phyloP scores from a whole-genome alignment of 2,797 vertebrate genomes.

The Florisuga fusca region DNA sequence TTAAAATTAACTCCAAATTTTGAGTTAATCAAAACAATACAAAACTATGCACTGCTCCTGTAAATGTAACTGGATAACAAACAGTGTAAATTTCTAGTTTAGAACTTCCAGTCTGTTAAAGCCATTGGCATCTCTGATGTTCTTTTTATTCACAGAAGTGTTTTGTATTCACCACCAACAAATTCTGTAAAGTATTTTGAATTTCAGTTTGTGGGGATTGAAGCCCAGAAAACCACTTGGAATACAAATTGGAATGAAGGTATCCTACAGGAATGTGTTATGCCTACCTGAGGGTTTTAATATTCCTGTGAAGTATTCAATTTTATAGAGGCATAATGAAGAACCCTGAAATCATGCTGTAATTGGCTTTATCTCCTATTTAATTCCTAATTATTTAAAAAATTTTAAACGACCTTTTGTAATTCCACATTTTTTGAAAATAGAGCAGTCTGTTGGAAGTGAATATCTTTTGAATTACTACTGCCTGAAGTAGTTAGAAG shows the following conservation, averaged over 20 bases:
- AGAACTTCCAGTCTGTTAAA: background rate
- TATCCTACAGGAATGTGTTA: background rate
- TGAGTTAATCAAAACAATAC: background rate
- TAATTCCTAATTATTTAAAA: background rate
- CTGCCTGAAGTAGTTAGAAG: background rate
- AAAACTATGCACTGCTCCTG: background rate
- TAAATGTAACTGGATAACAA: background rate
- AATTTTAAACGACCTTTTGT: background rate
- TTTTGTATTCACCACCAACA: constrained; percentile 57
- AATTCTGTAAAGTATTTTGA: background rate
- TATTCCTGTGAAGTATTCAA: background rate
- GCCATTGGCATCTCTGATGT: background rate
- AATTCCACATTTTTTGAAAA: background rate
- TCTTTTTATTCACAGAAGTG: constrained; percentile 78
- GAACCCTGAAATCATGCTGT: background rate
- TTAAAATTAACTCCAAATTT: background rate
- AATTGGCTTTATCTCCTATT: background rate
- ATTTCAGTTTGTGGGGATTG: background rate
- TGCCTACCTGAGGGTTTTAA: background rate
- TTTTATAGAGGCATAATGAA: background rate
- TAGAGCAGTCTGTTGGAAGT: constrained; percentile 20
- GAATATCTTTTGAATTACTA: constrained; percentile 28
- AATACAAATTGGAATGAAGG: background rate
- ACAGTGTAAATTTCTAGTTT: background rate
- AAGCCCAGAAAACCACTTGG: background rate